Evolutionary conservation across 37 sponge, comb jelly and placozoan genomes (phyloP), one percentile per base, ranked within the genome.

Genomic region (Spongilla lacustris): DNA sequence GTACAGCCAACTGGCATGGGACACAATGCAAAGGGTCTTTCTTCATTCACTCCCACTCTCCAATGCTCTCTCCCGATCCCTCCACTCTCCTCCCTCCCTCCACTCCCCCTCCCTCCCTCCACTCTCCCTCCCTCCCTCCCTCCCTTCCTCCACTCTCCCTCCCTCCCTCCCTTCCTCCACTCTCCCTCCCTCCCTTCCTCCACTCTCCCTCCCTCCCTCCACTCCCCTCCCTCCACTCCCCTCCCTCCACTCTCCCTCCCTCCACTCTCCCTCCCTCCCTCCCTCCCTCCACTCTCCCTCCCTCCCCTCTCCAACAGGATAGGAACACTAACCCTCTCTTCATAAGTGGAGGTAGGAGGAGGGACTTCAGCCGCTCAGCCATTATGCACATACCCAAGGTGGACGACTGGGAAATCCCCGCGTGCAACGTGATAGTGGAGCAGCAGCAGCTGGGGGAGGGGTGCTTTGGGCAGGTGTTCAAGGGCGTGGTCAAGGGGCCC

Each of bases 321-420:
- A 58, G 58, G 85, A 78, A 12, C 76, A 85, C 28, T 70, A 58
- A 68, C 85, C 75, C n/a, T 4, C 68, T 30, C 19, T 87, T 80
- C 88, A 92, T 79, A 68, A 83, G 41, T 92, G 92, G 92, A 85
- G 84, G n/a, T n/a, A n/a, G 27, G 78, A 48, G 25, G 28, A 49
- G 28, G 73, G 28, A 72, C 30, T 72, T 14, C 34, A 34, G 33
- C 0, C 30, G 23, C 17, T 32, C 36, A 26, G 11, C 27, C 33
- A 36, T 28, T 49, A 24, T 24, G 38, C 24, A 31, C 2, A 26
- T 13, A 28, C 49, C 73, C n/a, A 25, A 50, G 25, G 67, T 49
- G 22, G 94, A 93, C 67, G 83, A 87, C 9, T 93, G 94, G 94
- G 94, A 93, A 36, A 24, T 93, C 38, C 78, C 87, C 31, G 69